Percentiles rank a stretch among this genome's conserved stretches.
These are phyloP conservation scores for Habroteleia sp. DNA, from an alignment of 2,888 invertebrate genomes.

Conservation along the genomic window DNA sequence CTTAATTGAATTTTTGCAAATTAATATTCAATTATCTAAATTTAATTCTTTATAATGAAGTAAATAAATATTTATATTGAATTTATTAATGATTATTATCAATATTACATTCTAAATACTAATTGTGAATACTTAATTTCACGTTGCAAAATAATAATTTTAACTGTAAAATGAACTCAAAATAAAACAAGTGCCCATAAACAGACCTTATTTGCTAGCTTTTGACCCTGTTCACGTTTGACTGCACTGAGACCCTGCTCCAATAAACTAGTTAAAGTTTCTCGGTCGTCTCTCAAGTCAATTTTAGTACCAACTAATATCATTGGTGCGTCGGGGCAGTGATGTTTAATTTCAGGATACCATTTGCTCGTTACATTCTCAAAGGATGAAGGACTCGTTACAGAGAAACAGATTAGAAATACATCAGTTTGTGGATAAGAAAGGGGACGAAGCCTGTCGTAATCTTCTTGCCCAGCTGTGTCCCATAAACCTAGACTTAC, in stretches of 20 bases:
- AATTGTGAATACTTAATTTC: too few species aligned
- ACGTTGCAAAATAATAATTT: too few species aligned
- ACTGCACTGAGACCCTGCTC: slow-evolving; percentile 98
- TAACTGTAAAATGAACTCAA: too few species aligned
- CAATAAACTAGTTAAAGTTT: slow-evolving; percentile 96
- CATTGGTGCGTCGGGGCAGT: slow-evolving; percentile 99
- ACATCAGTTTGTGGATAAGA: slow-evolving; percentile 99
- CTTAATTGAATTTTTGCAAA: too few species aligned
- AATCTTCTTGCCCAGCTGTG: slow-evolving; percentile 98
- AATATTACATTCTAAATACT: too few species aligned
- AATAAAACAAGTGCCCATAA: too few species aligned
- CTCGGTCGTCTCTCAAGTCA: slow-evolving; percentile 97
- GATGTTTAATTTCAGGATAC: slow-evolving; percentile 99
- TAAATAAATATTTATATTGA: too few species aligned
- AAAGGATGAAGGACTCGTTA: slow-evolving; percentile 99
- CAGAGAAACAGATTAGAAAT: slow-evolving; percentile 99
- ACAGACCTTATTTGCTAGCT: slow-evolving; percentile 93
- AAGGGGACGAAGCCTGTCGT: slow-evolving; percentile 96
- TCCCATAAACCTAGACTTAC: slow-evolving; percentile 98
- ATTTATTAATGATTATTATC: too few species aligned
- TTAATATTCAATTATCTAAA: too few species aligned
- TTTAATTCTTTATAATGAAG: too few species aligned
- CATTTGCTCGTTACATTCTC: slow-evolving; percentile 99
- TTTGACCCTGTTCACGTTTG: slow-evolving; percentile 98
- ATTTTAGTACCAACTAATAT: slow-evolving; percentile 99